These are phyloP conservation scores for Microtus oregoni DNA, from an alignment of 2,113 vertebrate species.

Conservation along the genomic window DNA sequence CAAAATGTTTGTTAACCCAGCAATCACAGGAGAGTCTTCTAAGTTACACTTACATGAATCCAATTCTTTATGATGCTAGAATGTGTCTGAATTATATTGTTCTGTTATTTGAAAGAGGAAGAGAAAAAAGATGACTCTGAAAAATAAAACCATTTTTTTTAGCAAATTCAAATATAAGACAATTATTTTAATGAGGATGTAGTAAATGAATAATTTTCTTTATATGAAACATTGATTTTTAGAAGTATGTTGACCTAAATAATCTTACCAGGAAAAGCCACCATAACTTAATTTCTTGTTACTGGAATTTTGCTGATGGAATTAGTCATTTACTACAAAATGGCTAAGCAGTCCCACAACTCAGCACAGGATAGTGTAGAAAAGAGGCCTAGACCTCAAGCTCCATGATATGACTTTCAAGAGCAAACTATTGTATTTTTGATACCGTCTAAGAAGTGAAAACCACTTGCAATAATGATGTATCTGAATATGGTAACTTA, in stretches of 20 bases:
- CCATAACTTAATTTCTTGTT: slow-evolving; percentile 33
- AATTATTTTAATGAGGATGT: neutral
- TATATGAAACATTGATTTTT: slow-evolving; percentile 59
- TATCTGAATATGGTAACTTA: neutral
- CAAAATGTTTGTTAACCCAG: neutral
- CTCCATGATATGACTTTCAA: neutral
- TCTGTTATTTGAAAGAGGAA: neutral
- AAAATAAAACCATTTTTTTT: neutral
- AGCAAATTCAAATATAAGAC: neutral
- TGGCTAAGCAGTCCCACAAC: neutral
- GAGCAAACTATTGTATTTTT: neutral
- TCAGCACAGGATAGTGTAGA: neutral
- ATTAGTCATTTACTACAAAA: slow-evolving; percentile 55
- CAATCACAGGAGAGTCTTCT: neutral
- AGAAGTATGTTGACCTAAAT: slow-evolving; percentile 30
- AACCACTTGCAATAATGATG: neutral
- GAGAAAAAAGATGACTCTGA: neutral
- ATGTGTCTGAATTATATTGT: neutral
- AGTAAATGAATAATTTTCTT: slow-evolving; percentile 62
- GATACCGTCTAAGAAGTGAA: neutral
- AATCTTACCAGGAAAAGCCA: slow-evolving; percentile 30
- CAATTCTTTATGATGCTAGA: neutral
- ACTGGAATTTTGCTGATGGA: neutral
- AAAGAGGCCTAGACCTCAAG: neutral
- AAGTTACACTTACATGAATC: neutral